Conservation (phyloP, 2,797 vertebrate species). For the Sardinella longiceps region DNA sequence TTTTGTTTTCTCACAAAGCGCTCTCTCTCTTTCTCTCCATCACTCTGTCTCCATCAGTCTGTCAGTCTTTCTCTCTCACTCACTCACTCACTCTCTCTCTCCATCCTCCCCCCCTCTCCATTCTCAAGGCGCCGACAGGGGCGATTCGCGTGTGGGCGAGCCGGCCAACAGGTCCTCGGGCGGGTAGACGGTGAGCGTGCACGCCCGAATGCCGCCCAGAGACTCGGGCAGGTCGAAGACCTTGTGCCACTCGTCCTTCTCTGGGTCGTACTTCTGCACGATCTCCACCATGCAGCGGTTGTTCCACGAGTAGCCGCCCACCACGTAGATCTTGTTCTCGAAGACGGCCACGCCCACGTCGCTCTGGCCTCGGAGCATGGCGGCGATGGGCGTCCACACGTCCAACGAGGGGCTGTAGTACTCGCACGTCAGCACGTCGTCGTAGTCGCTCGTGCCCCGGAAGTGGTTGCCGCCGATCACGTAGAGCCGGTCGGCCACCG, state of each 20-base stretch:
- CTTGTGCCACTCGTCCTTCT: slow-evolving; percentile 98
- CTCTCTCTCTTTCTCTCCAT: not conserved
- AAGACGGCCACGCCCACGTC: slow-evolving; percentile 97
- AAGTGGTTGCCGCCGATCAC: slow-evolving; percentile 98
- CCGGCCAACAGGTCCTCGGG: slow-evolving; percentile 86
- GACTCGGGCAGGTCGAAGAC: slow-evolving; percentile 98
- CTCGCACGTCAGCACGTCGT: slow-evolving; percentile 97
- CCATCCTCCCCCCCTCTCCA: slow-evolving; percentile 47
- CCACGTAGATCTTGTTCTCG: slow-evolving; percentile 97
- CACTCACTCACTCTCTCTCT: too few species aligned
- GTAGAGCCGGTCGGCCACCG: slow-evolving; percentile 94
- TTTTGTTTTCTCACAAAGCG: not conserved
- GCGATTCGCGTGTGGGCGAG: slow-evolving; percentile 92
- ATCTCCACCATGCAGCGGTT: slow-evolving; percentile 99
- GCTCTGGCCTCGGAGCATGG: slow-evolving; percentile 96
- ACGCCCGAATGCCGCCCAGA: slow-evolving; percentile 94
- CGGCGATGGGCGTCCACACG: slow-evolving; percentile 95
- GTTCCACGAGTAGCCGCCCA: slow-evolving; percentile 99
- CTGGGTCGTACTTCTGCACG: slow-evolving; percentile 97
- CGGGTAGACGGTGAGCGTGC: slow-evolving; percentile 95
- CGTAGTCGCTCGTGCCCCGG: slow-evolving; percentile 96
- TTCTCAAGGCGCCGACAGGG: slow-evolving; percentile 92
- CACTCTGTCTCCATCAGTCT: not conserved
- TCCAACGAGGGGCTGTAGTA: slow-evolving; percentile 96
- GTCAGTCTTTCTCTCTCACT: slow-evolving; percentile 40